Base-by-base conservation (phyloP, 64 coral and sea anemone genomes). In the Montipora cactus region DNA sequence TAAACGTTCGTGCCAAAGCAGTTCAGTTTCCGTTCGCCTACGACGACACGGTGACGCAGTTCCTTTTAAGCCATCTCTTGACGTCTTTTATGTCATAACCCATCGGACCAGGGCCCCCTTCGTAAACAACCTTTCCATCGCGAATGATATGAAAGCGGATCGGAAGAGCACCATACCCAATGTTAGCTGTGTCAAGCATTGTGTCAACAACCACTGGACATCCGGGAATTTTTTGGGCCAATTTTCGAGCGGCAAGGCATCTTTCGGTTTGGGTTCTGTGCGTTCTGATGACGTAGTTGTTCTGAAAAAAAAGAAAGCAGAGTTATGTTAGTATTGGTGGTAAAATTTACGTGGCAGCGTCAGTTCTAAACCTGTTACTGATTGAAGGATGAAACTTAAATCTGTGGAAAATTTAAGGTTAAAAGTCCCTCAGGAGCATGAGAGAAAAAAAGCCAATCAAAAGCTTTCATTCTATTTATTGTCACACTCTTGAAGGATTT, bases 161-260 rank as follows among this genome's bases (percentile, higher is more conserved):
- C 5, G 95, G 95, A 14, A 89, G 50, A 0, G 95, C 95, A 1
- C 92, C 92, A 45, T 94, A 97, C 1, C 83, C 90, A 16, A 94
- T 67, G 67, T 75, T 91, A 5, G 92, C 83, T 7, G 93, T 67
- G 77, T 97, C 80, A 12, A 88, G 49, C 89, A 97, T 88, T 0
- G 79, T 92, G 55, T 97, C 95, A 5, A 97, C 89, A 16, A 97
- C 77, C 67, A 97, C 75, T 1, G 92, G 88, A 64, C 95, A 96
- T 37, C 88, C 79, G 5, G 89, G 95, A 19, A 96, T 67, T 62
- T 83, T 81, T 37, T 53, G 79, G 47, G 74, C 76, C 16, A 97
- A 25, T 61, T 68, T 45, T 14, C 64, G 45, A n/a, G 95, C 95
- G 3, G 95, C 95, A 19, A 44, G 2, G 64, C 92, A 97, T 55